phyloP scores from a whole-genome alignment of 2,113 vertebrate genomes.

The Lagopus leucura region DNA sequence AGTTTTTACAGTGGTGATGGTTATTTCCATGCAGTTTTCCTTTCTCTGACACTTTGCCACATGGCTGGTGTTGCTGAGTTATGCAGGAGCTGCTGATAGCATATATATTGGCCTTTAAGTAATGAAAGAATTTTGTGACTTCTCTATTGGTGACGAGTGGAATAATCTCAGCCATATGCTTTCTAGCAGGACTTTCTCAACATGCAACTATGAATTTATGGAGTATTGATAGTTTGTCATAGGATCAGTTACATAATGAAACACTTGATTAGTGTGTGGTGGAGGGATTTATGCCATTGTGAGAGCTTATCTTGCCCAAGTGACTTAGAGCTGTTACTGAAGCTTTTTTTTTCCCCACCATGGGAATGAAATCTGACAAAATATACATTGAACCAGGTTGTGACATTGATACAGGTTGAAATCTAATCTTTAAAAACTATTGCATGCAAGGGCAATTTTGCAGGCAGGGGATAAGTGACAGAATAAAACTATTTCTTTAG shows the following conservation, averaged over 20 bases:
- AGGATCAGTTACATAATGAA: not conserved
- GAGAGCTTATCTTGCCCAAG: not conserved
- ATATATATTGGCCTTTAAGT: not conserved
- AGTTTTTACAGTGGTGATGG: not conserved
- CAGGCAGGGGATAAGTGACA: not conserved
- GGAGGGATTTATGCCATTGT: accelerated
- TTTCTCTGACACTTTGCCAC: not conserved
- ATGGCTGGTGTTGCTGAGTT: not conserved
- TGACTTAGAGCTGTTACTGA: not conserved
- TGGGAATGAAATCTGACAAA: not conserved
- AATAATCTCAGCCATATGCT: not conserved
- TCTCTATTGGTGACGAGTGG: not conserved
- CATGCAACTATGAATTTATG: not conserved
- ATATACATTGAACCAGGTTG: not conserved
- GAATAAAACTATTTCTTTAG: not conserved
- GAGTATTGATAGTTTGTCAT: not conserved
- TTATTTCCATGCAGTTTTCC: not conserved
- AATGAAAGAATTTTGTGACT: not conserved
- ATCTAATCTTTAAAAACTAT: not conserved
- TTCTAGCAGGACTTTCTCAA: not conserved
- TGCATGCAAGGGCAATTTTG: not conserved
- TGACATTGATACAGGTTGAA: not conserved
- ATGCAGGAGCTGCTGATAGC: not conserved
- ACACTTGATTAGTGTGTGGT: not conserved
- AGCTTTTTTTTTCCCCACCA: not conserved